Evolutionary conservation across 2,797 vertebrate genomes (phyloP).

Genomic region (Coendou prehensilis): DNA sequence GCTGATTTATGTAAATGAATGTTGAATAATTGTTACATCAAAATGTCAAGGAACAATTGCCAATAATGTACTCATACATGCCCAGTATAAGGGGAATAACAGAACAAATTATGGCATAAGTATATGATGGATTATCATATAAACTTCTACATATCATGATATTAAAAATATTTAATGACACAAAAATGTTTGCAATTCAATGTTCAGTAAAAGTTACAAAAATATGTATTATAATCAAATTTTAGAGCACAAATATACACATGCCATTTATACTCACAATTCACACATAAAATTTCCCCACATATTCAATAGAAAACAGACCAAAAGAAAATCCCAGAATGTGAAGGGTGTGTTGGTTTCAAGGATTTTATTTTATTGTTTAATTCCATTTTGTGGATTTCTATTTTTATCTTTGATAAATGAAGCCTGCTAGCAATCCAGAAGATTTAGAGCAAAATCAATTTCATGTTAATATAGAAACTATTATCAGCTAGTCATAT

Average conservation of each 20-base stretch:
- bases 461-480: neutral
- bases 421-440: neutral
- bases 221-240: neutral
- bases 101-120: neutral
- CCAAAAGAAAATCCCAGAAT: neutral
- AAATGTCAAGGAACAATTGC: neutral
- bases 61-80: neutral
- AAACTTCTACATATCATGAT: neutral
- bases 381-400: neutral
- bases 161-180: constrained; percentile 2
- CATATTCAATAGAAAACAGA: neutral
- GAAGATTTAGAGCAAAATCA: constrained; percentile 37
- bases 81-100: neutral
- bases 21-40: neutral
- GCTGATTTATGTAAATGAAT: constrained; percentile 4
- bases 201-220: neutral
- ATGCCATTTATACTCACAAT: neutral
- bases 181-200: neutral
- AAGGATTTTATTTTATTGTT: neutral
- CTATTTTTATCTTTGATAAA: constrained; percentile 20
- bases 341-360: neutral
- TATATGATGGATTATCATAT: neutral
- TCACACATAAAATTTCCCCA: neutral
- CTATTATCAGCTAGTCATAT: neutral
- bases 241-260: neutral